phyloP scores from a whole-genome alignment of 2,888 invertebrate species.

The Formica aserva region DNA sequence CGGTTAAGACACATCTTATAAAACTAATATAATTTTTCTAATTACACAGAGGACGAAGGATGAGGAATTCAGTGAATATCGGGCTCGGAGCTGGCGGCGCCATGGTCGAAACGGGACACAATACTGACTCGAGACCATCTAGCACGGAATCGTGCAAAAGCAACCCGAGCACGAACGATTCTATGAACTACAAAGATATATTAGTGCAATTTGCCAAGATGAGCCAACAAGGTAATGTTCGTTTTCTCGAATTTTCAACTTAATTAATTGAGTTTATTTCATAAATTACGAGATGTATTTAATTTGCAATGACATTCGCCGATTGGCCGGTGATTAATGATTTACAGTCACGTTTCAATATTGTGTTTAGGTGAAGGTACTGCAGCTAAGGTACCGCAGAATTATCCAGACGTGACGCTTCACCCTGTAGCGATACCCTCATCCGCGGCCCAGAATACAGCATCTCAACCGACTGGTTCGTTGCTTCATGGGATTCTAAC shows the following conservation, averaged over 20 bases:
- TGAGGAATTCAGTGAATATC: slow-evolving; percentile 84
- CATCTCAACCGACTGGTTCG: slow-evolving; percentile 88
- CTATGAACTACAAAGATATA: slow-evolving; percentile 91
- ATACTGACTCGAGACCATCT: slow-evolving; percentile 86
- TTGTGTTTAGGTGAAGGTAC: slow-evolving; percentile 78
- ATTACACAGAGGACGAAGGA: slow-evolving; percentile 81
- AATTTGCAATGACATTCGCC: background rate
- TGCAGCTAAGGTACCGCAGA: slow-evolving; percentile 87
- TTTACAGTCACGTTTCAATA: background rate
- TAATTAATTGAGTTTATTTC: background rate
- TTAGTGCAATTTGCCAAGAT: slow-evolving; percentile 91
- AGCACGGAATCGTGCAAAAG: slow-evolving; percentile 87
- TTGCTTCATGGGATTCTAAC: slow-evolving; percentile 92
- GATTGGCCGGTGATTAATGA: background rate
- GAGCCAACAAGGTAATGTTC: slow-evolving; percentile 85
- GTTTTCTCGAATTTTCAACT: background rate
- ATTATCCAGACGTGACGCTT: slow-evolving; percentile 93
- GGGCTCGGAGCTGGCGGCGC: slow-evolving; percentile 84
- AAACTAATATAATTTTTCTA: slow-evolving; percentile 11
- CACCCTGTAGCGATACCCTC: slow-evolving; percentile 88
- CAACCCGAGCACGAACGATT: slow-evolving; percentile 83
- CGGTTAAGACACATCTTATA: background rate
- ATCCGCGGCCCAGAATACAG: slow-evolving; percentile 78
- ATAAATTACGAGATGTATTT: background rate
- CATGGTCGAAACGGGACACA: slow-evolving; percentile 82